phyloP scores from a whole-genome alignment of 2,113 vertebrate genomes.

The Embiotoca jacksoni region DNA sequence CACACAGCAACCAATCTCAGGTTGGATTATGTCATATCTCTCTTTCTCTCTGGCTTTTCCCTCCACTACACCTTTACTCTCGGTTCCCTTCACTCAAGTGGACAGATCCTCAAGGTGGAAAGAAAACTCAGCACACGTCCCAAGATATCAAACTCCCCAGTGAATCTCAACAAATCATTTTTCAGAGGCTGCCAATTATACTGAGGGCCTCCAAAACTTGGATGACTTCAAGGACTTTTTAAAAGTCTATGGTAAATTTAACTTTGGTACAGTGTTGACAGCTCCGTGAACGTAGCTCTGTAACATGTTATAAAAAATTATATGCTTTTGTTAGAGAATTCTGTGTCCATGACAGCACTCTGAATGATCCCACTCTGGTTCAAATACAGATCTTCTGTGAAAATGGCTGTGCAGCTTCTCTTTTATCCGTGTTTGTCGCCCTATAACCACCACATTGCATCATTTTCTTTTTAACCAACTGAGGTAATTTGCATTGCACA shows the following conservation, averaged over 20 bases:
- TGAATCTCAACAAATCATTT: conserved; percentile 54
- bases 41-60: conserved; percentile 42
- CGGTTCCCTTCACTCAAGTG: conserved; percentile 61
- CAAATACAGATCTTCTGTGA: neutral
- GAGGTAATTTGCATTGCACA: neutral
- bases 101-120: conserved; percentile 64
- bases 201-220: conserved; percentile 37
- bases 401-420: conserved; percentile 1
- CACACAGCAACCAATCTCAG: conserved; percentile 65
- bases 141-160: conserved; percentile 42
- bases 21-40: conserved; percentile 73
- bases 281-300: neutral
- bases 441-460: neutral
- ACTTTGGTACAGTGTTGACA: conserved; percentile 31
- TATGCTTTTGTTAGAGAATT: neutral
- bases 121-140: conserved; percentile 44
- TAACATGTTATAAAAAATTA: neutral
- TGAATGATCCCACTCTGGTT: neutral
- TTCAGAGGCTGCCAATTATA: conserved; percentile 49
- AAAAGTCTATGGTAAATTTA: conserved; percentile 46
- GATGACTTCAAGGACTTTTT: conserved; percentile 59
- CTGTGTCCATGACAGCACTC: neutral
- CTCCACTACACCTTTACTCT: conserved; percentile 46
- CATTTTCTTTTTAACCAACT: neutral
- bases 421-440: neutral